These are phyloP conservation scores for Poeciliopsis prolifica DNA, from an alignment of 2,113 vertebrate species.

Conservation along the genomic window DNA sequence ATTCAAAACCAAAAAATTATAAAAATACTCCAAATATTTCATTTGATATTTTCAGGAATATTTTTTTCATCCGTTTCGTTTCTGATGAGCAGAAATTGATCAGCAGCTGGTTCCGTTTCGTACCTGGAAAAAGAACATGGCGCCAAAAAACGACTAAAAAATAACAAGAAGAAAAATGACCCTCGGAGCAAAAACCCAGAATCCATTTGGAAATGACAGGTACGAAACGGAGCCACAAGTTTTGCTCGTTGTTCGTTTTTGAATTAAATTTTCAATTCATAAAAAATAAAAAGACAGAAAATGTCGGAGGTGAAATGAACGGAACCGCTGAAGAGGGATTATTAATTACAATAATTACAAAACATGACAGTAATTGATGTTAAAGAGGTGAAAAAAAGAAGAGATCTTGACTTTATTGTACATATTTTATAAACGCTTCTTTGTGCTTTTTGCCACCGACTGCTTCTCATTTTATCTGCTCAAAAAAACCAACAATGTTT, in stretches of 20 bases:
- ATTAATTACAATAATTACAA: slow-evolving; percentile 21
- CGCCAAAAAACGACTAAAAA: too few relatives aligned
- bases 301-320: neutral
- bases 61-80: neutral
- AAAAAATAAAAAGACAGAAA: too few relatives aligned
- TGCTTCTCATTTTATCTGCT: slow-evolving; percentile 57
- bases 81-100: neutral
- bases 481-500: slow-evolving; percentile 68
- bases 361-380: slow-evolving; percentile 2
- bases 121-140: neutral
- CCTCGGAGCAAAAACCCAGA: too few relatives aligned
- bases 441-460: slow-evolving; percentile 64
- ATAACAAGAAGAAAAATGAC: neutral
- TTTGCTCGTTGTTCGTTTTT: too few relatives aligned
- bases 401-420: slow-evolving; percentile 40
- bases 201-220: too few relatives aligned
- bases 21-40: neutral
- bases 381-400: slow-evolving; percentile 29
- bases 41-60: neutral
- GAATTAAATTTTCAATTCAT: too few relatives aligned
- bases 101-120: neutral
- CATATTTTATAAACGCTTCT: slow-evolving; percentile 67
- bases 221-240: too few relatives aligned
- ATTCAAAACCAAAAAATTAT: neutral
- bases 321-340: slow-evolving; percentile 21